phyloP scores from a whole-genome alignment of 2,888 invertebrate genomes.

The Dexiosoma caninum region DNA sequence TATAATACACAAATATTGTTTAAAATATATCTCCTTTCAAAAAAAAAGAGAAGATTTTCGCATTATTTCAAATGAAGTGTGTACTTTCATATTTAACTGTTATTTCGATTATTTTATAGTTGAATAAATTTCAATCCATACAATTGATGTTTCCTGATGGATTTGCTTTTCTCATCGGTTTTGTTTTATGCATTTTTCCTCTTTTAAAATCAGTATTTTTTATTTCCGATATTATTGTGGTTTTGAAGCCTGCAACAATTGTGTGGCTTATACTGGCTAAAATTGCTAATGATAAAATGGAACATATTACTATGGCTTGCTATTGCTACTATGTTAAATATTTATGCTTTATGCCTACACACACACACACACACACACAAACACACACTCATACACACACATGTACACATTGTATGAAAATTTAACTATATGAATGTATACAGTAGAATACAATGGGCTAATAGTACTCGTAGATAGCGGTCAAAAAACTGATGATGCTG shows the following conservation, averaged over 20 bases:
- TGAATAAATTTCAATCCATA: slow-evolving; percentile 56
- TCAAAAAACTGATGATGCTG: slow-evolving; percentile 61
- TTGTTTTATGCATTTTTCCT: slow-evolving; percentile 1
- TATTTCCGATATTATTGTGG: slow-evolving; percentile 54
- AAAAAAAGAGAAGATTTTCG: background rate
- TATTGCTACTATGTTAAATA: slow-evolving; percentile 30
- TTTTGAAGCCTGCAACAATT: slow-evolving; percentile 61
- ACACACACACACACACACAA: background rate
- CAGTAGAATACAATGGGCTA: background rate
- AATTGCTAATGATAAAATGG: slow-evolving; percentile 58
- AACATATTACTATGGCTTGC: slow-evolving; percentile 41
- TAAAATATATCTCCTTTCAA: background rate
- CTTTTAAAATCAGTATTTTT: background rate
- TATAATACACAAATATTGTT: slow-evolving; percentile 12
- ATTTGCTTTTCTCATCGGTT: slow-evolving; percentile 55
- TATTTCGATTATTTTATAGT: slow-evolving; percentile 52
- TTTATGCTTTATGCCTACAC: background rate
- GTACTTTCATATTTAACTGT: slow-evolving; percentile 30
- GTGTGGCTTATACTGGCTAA: slow-evolving; percentile 59
- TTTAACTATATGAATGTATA: background rate
- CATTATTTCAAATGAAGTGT: slow-evolving; percentile 28
- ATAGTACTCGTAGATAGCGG: slow-evolving; percentile 41
- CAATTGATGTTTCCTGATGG: slow-evolving; percentile 58
- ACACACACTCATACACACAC: background rate
- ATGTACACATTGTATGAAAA: background rate